Evolutionary conservation across 2,113 vertebrate genomes (phyloP).

Genomic region (Lathamus discolor): DNA sequence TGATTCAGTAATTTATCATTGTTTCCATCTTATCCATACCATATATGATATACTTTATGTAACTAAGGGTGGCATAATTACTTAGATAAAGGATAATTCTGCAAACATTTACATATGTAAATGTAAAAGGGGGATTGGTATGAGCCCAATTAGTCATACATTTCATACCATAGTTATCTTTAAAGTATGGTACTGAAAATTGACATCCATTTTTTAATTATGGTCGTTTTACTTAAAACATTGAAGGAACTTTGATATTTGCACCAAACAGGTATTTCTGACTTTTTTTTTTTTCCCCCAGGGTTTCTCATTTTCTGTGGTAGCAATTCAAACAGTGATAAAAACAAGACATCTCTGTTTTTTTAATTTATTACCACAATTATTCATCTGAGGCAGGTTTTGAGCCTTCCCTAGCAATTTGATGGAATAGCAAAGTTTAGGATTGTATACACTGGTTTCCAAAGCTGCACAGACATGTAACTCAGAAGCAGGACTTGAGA

Average conservation of each 20-base stretch:
- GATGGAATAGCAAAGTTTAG: not conserved
- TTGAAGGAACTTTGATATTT: not conserved
- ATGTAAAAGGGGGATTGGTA: not conserved
- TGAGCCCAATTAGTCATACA: not conserved
- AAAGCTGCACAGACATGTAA: not conserved
- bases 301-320: not conserved
- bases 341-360: not conserved
- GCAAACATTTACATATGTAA: not conserved
- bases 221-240: not conserved
- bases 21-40: not conserved
- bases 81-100: not conserved
- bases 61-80: not conserved
- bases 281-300: not conserved
- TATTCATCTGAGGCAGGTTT: not conserved
- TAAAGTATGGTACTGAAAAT: not conserved
- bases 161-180: not conserved
- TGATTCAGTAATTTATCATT: not conserved
- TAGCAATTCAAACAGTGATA: not conserved
- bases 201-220: not conserved
- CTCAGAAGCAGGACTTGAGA: not conserved
- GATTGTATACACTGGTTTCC: not conserved
- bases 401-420: not conserved
- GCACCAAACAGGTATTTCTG: not conserved
- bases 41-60: not conserved
- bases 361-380: not conserved